A percentile compares a stretch with the other conserved stretches of the same genome.
phyloP scores from a whole-genome alignment of 2,797 vertebrate species.

The Aulostomus chinensis region DNA sequence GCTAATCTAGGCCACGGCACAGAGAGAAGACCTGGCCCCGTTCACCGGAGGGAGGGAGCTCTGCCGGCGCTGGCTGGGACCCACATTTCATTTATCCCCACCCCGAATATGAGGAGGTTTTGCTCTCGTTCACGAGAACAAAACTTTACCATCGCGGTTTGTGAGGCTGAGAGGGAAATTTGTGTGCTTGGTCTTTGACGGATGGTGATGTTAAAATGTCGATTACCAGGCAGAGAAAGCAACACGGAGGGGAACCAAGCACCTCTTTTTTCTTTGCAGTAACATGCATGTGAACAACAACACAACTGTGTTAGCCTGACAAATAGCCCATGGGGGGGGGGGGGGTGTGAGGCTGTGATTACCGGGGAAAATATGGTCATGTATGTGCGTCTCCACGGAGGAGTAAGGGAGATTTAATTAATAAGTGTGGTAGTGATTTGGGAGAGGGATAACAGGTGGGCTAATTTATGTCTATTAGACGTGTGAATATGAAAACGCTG shows the following conservation, averaged over 20 bases:
- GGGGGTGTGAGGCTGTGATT: no score
- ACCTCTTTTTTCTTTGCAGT: not conserved
- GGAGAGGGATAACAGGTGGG: slow-evolving; percentile 30
- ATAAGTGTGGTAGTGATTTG: slow-evolving; percentile 5
- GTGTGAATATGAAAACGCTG: slow-evolving; percentile 8
- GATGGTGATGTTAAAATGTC: no score
- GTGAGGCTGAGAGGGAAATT: no score
- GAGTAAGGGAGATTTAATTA: slow-evolving; percentile 23
- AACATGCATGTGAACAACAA: no score
- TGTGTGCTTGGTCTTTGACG: no score
- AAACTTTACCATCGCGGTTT: no score
- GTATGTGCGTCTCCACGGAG: slow-evolving; percentile 9
- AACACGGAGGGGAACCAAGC: no score
- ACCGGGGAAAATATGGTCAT: slow-evolving; percentile 3
- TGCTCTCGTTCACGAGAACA: no score
- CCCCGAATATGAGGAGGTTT: slow-evolving; percentile 9
- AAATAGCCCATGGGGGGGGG: slow-evolving; percentile 6
- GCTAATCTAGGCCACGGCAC: slow-evolving; percentile 59
- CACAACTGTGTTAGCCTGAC: slow-evolving; percentile 8
- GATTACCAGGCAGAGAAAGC: no score
- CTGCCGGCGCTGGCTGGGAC: slow-evolving; percentile 13
- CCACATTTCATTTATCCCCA: slow-evolving; percentile 13
- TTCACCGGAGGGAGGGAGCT: slow-evolving; percentile 37
- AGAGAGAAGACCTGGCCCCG: slow-evolving; percentile 53
- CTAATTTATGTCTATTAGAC: slow-evolving; percentile 33